phyloP scores from a whole-genome alignment of 2,888 invertebrate genomes.

The Spodoptera picta region DNA sequence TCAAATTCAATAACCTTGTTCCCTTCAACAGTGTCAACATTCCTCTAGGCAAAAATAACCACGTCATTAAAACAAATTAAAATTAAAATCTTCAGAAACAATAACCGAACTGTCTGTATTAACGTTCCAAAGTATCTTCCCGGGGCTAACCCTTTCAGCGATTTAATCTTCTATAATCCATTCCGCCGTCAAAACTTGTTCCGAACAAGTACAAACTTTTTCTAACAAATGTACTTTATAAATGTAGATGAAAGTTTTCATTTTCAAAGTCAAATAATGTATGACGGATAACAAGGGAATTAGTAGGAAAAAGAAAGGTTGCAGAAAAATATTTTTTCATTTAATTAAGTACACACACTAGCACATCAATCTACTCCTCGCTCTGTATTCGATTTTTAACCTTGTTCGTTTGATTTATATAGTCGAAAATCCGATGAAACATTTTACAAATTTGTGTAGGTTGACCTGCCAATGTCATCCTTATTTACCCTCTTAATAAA shows the following conservation, averaged over 20 bases:
- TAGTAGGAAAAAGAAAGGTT: slow-evolving; percentile 6
- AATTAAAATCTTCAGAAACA: slow-evolving; percentile 12
- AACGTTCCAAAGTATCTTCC: slow-evolving; percentile 16
- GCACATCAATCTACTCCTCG: too few relatives aligned
- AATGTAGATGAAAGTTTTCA: slow-evolving; percentile 20
- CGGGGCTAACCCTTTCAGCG: slow-evolving; percentile 11
- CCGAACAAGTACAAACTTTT: slow-evolving; percentile 29
- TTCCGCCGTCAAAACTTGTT: slow-evolving; percentile 27
- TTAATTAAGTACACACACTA: too few relatives aligned
- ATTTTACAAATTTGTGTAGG: too few relatives aligned
- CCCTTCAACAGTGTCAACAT: background rate
- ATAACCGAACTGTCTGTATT: slow-evolving; percentile 13
- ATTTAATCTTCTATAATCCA: slow-evolving; percentile 34
- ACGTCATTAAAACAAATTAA: background rate
- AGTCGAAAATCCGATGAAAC: too few relatives aligned
- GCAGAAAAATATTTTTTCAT: slow-evolving; percentile 3
- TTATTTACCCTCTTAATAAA: slow-evolving; percentile 20
- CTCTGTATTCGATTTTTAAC: too few relatives aligned
- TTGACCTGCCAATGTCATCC: background rate
- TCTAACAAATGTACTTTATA: slow-evolving; percentile 20
- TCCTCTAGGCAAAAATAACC: background rate
- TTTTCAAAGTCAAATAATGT: slow-evolving; percentile 32
- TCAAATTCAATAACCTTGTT: background rate
- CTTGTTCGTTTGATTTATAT: too few relatives aligned
- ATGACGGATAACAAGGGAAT: slow-evolving; percentile 20